These are phyloP conservation scores for Caenorhabditis plicata DNA, from an alignment of 2,888 invertebrate species.

Conservation along the genomic window DNA sequence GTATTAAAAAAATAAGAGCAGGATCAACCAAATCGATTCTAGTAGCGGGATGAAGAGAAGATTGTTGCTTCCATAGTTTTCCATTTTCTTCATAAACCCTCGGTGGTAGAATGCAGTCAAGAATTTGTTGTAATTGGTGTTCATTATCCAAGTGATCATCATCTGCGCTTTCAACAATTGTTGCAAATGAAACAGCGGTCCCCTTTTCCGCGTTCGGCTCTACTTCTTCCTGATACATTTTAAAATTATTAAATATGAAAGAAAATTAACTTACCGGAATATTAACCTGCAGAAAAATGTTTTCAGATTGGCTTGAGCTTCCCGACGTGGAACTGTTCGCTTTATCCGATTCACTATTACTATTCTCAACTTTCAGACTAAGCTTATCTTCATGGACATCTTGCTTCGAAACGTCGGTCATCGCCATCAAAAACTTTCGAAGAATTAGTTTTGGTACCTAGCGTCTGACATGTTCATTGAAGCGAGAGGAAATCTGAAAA, in stretches of 20 bases:
- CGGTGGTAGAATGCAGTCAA: conserved; percentile 59
- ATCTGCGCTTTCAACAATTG: conserved; percentile 26
- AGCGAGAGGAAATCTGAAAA: too few relatives aligned
- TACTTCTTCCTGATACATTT: conserved; percentile 29
- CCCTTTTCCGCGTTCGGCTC: conserved; percentile 6
- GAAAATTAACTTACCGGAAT: conserved; percentile 15
- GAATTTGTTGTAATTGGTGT: conserved; percentile 55
- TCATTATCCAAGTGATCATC: conserved; percentile 47
- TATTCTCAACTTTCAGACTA: too few relatives aligned
- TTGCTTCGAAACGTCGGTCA: too few relatives aligned
- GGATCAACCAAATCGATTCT: conserved; percentile 78
- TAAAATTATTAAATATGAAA: too few relatives aligned
- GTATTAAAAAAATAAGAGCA: neutral
- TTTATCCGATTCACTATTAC: too few relatives aligned
- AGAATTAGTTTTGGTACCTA: too few relatives aligned
- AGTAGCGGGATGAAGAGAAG: conserved; percentile 93
- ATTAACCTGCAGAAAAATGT: conserved; percentile 32
- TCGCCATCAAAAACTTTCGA: too few relatives aligned
- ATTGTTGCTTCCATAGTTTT: conserved; percentile 72
- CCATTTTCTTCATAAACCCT: conserved; percentile 67
- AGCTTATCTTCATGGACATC: too few relatives aligned
- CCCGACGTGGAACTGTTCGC: too few relatives aligned
- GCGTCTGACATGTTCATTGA: too few relatives aligned
- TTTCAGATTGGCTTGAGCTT: too few relatives aligned
- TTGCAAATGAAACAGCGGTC: conserved; percentile 20